Base-by-base conservation (phyloP, 2,113 vertebrate species). In the Galemys pyrenaicus region DNA sequence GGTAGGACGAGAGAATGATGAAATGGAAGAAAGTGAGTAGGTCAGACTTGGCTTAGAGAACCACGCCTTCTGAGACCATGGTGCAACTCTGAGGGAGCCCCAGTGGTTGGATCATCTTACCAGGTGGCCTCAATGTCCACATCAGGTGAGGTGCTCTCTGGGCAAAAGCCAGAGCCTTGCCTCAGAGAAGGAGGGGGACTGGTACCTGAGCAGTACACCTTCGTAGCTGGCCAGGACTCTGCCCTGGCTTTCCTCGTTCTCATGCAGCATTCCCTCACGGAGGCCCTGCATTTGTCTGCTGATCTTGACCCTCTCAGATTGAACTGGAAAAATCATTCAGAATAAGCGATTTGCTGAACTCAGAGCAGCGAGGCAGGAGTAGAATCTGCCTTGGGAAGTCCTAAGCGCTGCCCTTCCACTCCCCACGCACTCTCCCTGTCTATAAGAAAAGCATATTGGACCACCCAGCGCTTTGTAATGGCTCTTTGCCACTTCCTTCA, bases 71-170 rank as follows among this genome's bases (percentile, higher is more conserved):
- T 74, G 49, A 96, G 75, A 37, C 41, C 24, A 35, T 28, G 3
- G 28, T 32, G 9, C 19, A 64, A 6, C 15, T 39, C 49, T 71
- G 32, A 80, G 64, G 46, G 20, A 86, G 51, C 46, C 16, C 17
- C 37, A 68, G n/a, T 28, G 41, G 35, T 60, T 88, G n/a, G 15
- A 39, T 20, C 78, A 92, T 35, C 13, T 13, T 88, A 49, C 37
- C 39, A 81, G 37, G 30, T 79, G 54, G n/a, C 71, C 80, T 67
- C 35, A 20, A 39, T 44, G 32, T 19, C 13, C 37, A 11, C 65
- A 41, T 93, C 80, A 92, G 79, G 67, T 89, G 56, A 94, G 37
- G 32, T 35, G 5, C 28, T 73, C 35, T 56, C 92, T 87, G 79
- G 35, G 64, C 64, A 91, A 71, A 58, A 92, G 75, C 75, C 70